Conservation (phyloP, 2,113 vertebrate species). For the Ammospiza caudacuta region DNA sequence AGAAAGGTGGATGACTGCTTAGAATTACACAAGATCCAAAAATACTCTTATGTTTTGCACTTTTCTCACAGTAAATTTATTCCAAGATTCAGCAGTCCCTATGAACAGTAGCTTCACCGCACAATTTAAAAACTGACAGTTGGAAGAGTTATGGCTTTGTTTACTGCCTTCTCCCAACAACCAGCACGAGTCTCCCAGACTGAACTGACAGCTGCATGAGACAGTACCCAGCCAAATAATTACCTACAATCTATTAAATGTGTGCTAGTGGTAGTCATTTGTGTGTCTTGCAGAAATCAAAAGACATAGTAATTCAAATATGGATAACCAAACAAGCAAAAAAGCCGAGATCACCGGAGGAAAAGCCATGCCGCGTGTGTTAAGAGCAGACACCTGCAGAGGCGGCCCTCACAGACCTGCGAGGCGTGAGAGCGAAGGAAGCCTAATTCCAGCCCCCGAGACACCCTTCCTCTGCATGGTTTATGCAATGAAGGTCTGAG, state of each 20-base stretch:
- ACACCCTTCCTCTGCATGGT: fast-evolving
- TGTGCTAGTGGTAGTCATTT: fast-evolving
- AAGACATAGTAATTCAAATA: fast-evolving
- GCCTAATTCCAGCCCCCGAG: no score
- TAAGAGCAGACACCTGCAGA: background rate
- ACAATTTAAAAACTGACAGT: background rate
- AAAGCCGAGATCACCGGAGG: background rate
- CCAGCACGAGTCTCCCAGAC: fast-evolving
- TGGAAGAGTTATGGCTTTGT: background rate
- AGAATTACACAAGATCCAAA: background rate
- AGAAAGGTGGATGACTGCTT: background rate
- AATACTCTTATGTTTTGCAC: background rate
- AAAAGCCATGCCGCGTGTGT: fast-evolving
- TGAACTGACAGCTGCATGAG: fast-evolving
- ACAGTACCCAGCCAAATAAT: no score
- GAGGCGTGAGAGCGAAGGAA: no score
- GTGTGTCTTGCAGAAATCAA: background rate
- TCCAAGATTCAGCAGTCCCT: background rate
- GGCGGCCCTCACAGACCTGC: background rate
- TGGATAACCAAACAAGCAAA: background rate
- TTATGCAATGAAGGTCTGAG: background rate
- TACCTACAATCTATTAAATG: background rate
- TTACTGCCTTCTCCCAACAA: fast-evolving
- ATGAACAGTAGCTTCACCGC: background rate
- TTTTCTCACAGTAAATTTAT: background rate